phyloP scores from a whole-genome alignment of 2,797 vertebrate species.

The Lacerta agilis region DNA sequence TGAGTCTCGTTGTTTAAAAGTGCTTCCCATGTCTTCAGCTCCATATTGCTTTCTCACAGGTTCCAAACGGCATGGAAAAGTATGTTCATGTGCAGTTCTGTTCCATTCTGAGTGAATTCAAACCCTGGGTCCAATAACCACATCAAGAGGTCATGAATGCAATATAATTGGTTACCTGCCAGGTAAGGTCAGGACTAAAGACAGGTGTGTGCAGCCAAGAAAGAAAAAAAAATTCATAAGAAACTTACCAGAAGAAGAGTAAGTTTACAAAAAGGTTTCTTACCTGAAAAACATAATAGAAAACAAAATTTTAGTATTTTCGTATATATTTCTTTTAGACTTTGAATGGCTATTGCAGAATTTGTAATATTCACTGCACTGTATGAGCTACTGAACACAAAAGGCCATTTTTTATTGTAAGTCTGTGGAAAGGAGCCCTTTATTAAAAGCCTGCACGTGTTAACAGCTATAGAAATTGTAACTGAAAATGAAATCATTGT shows the following conservation, averaged over 20 bases:
- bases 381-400: background rate
- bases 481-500: background rate
- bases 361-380: background rate
- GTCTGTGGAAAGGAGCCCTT: background rate
- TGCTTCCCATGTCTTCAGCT: background rate
- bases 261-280: slow-evolving; percentile 50
- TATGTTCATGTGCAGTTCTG: background rate
- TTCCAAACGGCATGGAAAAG: background rate
- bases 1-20: background rate
- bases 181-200: background rate
- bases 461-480: background rate
- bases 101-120: background rate
- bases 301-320: slow-evolving; percentile 54
- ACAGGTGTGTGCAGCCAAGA: background rate
- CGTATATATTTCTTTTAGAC: slow-evolving; percentile 2
- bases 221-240: background rate
- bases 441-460: background rate
- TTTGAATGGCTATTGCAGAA: background rate
- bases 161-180: background rate
- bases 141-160: background rate
- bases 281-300: slow-evolving; percentile 68
- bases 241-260: slow-evolving; percentile 49
- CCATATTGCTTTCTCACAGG: background rate
- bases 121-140: background rate
- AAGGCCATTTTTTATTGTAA: background rate